Evolutionary conservation across 2,888 invertebrate genomes (phyloP).

Genomic region (Malthinus flaveolus): DNA sequence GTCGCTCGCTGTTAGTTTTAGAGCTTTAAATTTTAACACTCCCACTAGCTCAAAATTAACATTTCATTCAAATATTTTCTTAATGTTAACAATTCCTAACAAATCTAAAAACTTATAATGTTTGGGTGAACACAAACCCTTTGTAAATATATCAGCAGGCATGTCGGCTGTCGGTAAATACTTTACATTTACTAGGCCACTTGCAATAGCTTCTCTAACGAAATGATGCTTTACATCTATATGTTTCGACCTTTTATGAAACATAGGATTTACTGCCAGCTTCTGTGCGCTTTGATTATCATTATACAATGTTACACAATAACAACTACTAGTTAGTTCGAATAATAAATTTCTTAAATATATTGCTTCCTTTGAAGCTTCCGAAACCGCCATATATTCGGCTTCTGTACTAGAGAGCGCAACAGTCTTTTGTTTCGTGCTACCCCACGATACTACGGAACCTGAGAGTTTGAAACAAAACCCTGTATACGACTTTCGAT

Average conservation of each 20-base stretch:
- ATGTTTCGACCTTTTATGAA: conserved; percentile 15
- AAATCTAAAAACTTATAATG: background rate
- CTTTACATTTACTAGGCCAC: background rate
- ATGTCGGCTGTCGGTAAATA: background rate
- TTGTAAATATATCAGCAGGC: background rate
- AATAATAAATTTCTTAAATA: conserved; percentile 18
- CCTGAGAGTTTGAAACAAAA: conserved; percentile 37
- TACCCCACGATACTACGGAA: conserved; percentile 39
- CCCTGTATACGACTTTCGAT: conserved; percentile 50
- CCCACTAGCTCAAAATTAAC: too few species aligned
- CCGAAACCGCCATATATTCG: conserved; percentile 28
- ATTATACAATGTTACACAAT: conserved; percentile 6
- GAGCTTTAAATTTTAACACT: too few species aligned
- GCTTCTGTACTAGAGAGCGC: too few species aligned
- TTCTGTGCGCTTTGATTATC: conserved; percentile 26
- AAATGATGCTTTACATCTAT: too few species aligned
- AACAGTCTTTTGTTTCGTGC: background rate
- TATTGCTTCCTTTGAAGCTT: conserved; percentile 36
- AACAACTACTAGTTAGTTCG: conserved; percentile 6
- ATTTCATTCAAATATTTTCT: too few species aligned
- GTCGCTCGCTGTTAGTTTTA: too few species aligned
- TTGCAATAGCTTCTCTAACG: too few species aligned
- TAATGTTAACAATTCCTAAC: background rate
- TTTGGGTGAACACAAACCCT: background rate
- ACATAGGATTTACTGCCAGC: conserved; percentile 8